Conservation (phyloP, 2,888 invertebrate genomes). For the Rosalia funebris region DNA sequence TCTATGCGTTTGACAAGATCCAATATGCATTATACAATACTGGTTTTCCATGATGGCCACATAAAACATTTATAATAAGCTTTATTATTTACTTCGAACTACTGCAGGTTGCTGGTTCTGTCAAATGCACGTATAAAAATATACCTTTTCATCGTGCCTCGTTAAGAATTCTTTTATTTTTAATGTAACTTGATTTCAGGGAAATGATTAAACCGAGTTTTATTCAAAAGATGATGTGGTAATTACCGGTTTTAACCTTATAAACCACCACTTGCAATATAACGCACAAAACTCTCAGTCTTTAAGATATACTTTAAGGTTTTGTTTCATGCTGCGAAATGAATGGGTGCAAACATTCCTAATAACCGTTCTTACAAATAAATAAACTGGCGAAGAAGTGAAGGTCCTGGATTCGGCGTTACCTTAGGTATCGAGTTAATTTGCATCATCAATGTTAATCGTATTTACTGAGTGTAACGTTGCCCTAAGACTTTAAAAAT, state of each 20-base stretch:
- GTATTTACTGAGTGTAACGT: constrained; percentile 30
- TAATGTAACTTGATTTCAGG: constrained; percentile 35
- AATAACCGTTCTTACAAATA: constrained; percentile 27
- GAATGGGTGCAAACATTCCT: constrained; percentile 19
- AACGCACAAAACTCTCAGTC: constrained; percentile 19
- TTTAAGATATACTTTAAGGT: constrained; percentile 23
- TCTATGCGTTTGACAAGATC: constrained; percentile 54
- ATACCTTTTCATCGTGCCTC: constrained; percentile 37
- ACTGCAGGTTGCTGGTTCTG: constrained; percentile 40
- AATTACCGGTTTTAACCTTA: constrained; percentile 37
- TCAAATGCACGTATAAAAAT: constrained; percentile 29
- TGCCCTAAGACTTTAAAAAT: constrained; percentile 17
- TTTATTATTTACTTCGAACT: constrained; percentile 42
- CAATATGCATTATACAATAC: constrained; percentile 50
- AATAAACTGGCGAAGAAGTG: constrained; percentile 16
- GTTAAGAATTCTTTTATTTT: constrained; percentile 37
- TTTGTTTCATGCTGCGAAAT: constrained; percentile 25
- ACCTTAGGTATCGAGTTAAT: constrained; percentile 20
- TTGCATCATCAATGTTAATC: constrained; percentile 34
- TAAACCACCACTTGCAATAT: constrained; percentile 34
- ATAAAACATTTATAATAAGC: constrained; percentile 43
- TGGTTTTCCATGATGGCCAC: constrained; percentile 40
- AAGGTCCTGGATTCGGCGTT: constrained; percentile 1
- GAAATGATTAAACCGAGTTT: constrained; percentile 35
- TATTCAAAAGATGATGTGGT: constrained; percentile 37